phyloP scores from a whole-genome alignment of 2,888 invertebrate species.

The Rotaria macrura region DNA sequence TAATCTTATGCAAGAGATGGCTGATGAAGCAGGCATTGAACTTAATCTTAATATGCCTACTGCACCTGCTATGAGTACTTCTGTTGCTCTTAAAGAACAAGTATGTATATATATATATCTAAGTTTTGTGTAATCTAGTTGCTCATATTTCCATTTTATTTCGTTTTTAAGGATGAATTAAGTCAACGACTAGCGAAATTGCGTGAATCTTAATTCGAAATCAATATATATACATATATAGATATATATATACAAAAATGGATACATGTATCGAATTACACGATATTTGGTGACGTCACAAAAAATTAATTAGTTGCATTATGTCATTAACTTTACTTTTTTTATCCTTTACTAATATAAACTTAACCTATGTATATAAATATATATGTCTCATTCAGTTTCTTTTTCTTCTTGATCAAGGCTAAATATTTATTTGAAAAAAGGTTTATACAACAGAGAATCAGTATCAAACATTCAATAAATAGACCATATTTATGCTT shows the following conservation, averaged over 20 bases:
- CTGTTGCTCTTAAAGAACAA: conserved; percentile 33
- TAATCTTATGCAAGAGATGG: conserved; percentile 82
- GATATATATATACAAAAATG: no score
- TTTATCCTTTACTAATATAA: neutral
- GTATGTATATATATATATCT: neutral
- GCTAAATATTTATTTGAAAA: neutral
- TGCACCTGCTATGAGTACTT: conserved; percentile 7
- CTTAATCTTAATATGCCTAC: conserved; percentile 29
- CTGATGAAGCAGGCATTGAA: conserved; percentile 83
- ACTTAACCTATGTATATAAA: neutral
- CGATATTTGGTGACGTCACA: neutral
- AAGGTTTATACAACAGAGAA: neutral
- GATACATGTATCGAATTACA: neutral
- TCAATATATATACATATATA: neutral
- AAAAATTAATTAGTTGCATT: neutral
- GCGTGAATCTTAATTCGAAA: conserved; percentile 44
- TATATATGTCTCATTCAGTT: neutral
- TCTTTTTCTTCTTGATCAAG: neutral
- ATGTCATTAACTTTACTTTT: neutral
- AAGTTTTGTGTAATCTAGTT: neutral
- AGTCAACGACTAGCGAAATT: conserved; percentile 52
- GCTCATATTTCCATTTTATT: neutral
- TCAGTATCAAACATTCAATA: neutral
- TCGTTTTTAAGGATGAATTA: conserved; percentile 47
- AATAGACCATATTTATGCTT: neutral